Evolutionary conservation across 2,797 vertebrate species (phyloP).

Genomic region (Spheniscus humboldti): DNA sequence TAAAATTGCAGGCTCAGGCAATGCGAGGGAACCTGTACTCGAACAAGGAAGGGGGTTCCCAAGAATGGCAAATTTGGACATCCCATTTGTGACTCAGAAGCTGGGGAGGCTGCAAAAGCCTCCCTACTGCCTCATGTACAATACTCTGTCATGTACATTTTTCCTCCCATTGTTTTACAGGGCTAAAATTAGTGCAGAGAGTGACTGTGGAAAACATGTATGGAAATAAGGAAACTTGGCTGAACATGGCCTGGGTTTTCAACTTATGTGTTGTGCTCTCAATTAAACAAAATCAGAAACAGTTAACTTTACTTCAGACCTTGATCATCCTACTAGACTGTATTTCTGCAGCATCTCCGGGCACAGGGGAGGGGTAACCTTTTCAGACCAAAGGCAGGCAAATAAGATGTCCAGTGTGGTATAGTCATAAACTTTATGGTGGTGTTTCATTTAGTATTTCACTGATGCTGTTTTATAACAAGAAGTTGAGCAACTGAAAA

Average conservation of each 20-base stretch:
- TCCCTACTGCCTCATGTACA: neutral
- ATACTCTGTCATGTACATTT: neutral
- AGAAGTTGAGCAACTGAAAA: neutral
- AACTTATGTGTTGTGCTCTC: neutral
- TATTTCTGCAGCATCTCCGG: neutral
- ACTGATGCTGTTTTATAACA: neutral
- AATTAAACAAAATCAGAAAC: neutral
- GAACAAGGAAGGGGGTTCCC: neutral
- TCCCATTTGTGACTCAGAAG: neutral
- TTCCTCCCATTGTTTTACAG: constrained; percentile 35
- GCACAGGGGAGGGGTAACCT: neutral
- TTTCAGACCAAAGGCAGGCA: neutral
- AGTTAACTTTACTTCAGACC: neutral
- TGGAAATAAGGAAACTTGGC: neutral
- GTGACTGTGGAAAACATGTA: neutral
- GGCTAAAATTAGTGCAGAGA: constrained; percentile 13
- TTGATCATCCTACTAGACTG: neutral
- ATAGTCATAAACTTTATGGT: neutral
- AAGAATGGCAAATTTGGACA: neutral
- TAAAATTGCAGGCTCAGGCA: neutral
- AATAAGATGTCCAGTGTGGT: neutral
- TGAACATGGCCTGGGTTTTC: neutral
- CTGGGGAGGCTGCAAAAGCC: neutral
- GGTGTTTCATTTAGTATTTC: neutral
- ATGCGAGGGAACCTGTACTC: neutral